Conservation (phyloP, 2,113 vertebrate genomes). For the Ceyx margarethae region DNA sequence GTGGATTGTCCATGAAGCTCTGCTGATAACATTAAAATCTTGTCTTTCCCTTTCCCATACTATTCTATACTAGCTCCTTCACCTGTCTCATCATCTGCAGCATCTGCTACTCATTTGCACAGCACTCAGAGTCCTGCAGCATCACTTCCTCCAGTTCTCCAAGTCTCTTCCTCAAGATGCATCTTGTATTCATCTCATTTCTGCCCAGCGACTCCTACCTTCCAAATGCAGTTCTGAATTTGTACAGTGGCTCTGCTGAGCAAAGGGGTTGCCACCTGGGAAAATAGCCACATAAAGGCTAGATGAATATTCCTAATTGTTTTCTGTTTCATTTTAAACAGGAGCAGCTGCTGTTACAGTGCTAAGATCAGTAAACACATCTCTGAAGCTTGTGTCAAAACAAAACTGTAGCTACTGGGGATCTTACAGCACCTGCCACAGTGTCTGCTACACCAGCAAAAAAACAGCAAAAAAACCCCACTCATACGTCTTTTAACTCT, state of each 20-base stretch:
- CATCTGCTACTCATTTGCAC: background rate
- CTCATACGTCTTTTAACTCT: background rate
- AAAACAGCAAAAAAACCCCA: background rate
- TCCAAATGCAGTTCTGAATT: background rate
- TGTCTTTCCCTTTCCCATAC: background rate
- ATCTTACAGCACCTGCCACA: background rate
- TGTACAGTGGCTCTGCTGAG: background rate
- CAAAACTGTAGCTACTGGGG: background rate
- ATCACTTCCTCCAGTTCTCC: background rate
- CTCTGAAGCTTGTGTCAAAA: background rate
- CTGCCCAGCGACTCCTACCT: background rate
- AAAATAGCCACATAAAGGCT: background rate
- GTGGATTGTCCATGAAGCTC: background rate
- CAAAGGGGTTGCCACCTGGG: background rate
- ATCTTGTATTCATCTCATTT: background rate
- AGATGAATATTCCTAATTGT: background rate
- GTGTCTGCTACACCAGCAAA: background rate
- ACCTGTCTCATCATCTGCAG: background rate
- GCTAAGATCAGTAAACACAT: background rate
- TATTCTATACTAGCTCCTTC: background rate
- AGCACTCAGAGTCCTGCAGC: background rate
- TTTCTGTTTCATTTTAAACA: background rate
- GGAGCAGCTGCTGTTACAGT: background rate
- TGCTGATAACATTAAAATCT: background rate
- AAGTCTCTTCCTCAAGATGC: background rate